Evolutionary conservation across 2,888 invertebrate species (phyloP), one percentile per base, ranked within the genome.

Genomic region (Hirtodrosophila confusa): DNA sequence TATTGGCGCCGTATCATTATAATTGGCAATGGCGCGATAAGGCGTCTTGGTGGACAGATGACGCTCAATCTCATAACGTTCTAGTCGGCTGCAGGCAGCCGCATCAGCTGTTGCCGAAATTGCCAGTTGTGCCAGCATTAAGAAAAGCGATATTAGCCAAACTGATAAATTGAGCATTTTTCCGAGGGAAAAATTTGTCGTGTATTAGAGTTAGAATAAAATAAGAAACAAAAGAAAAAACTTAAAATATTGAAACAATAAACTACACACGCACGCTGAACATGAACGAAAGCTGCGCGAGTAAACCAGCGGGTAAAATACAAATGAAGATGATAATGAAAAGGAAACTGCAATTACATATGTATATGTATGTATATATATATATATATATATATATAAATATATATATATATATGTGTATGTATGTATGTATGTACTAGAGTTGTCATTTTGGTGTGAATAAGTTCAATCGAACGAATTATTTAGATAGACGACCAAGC

Each of bases 41-140:
- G 96, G 95, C 8, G 96, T 95, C 89, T 94, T 94, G 7, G 95
- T 93, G 37, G 94, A 94, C 57, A 96, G 92, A 90, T 93, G 92
- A 56, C 91, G 90, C 74, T 93, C 90, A 53, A 92, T 93, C 89
- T 89, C 93, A 89, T 40, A 80, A 51, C 86, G 88, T 17, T 74
- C 68, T 43, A 88, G 31, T 12, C 62, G 65, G 33, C 70, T 72
- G 66, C 91, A 90, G 24, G 53, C 58, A 45, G 10, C 55, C 4
- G 33, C 55, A 60, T 62, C 79, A 75, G 85, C 77, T 61, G 56
- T 76, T 58, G 23, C 45, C 11, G 53, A 40, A 35, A 11, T 7
- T 45, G 35, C 4, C 27, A 60, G 23, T 39, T 39, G 39, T 29
- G 33, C 12, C 31, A 44, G n/a, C 33, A 60, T 43, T 24, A 73